Conservation (phyloP, 2,797 vertebrate genomes). For the Notamacropus eugenii region DNA sequence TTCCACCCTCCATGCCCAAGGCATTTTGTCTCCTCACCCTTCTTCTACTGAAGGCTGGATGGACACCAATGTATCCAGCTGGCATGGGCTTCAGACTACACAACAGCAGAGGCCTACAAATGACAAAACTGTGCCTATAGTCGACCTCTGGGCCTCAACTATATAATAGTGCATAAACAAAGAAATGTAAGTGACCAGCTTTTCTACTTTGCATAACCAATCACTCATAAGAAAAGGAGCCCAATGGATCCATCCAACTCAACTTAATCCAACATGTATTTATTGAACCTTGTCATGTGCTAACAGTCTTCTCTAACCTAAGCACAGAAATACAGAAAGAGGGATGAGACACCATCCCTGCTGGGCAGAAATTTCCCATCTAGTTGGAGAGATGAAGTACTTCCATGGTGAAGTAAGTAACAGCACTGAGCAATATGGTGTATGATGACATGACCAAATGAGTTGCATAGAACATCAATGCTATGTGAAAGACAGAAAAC, state of each 20-base stretch:
- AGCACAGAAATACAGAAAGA: constrained; percentile 15
- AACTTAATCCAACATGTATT: constrained; percentile 53
- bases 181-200: constrained; percentile 23
- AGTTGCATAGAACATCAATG: neutral
- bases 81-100: constrained; percentile 65
- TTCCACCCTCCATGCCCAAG: constrained; percentile 48
- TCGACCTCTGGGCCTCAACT: constrained; percentile 37
- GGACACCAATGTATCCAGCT: constrained; percentile 62
- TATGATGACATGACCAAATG: neutral
- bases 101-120: constrained; percentile 55
- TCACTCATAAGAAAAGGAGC: constrained; percentile 37
- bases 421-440: neutral
- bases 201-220: constrained; percentile 32
- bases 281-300: constrained; percentile 32
- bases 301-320: neutral
- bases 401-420: neutral
- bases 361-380: constrained; percentile 12
- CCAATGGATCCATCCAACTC: constrained; percentile 24
- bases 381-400: neutral
- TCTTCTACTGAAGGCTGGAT: constrained; percentile 53
- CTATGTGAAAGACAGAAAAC: neutral
- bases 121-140: constrained; percentile 40
- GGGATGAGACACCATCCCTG: neutral
- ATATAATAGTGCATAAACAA: constrained; percentile 52
- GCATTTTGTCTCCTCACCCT: constrained; percentile 55